Evolutionary conservation across 2,888 invertebrate genomes (phyloP).

Genomic region (Anthoptus insignis): DNA sequence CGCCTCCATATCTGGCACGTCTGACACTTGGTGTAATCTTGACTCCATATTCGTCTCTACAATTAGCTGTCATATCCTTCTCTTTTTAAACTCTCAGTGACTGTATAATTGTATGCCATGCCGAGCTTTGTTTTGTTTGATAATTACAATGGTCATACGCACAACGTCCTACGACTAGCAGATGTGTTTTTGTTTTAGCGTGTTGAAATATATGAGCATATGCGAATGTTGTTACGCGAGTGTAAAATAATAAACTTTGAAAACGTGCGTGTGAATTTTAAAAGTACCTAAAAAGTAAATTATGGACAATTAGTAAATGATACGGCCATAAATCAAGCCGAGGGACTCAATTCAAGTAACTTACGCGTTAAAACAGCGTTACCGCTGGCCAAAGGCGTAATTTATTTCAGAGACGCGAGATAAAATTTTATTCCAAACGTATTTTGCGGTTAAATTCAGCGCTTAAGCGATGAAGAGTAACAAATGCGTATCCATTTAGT

Average conservation of each 20-base stretch:
- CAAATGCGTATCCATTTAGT: constrained; percentile 38
- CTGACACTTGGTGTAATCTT: constrained; percentile 73
- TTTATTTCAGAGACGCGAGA: constrained; percentile 44
- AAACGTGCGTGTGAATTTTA: constrained; percentile 21
- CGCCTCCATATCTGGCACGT: constrained; percentile 66
- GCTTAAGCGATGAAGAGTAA: constrained; percentile 40
- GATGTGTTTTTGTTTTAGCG: constrained; percentile 30
- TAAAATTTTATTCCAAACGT: constrained; percentile 45
- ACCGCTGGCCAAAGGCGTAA: constrained; percentile 47
- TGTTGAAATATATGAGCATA: constrained; percentile 13
- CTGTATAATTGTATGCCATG: constrained; percentile 65
- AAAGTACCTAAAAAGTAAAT: constrained; percentile 35
- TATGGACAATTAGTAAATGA: constrained; percentile 48
- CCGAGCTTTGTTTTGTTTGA: constrained; percentile 49
- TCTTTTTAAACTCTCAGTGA: constrained; percentile 68
- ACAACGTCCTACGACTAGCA: constrained; percentile 23
- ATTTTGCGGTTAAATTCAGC: constrained; percentile 41
- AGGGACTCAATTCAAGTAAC: constrained; percentile 48
- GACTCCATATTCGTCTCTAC: constrained; percentile 72
- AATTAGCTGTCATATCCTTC: constrained; percentile 77
- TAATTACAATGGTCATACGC: constrained; percentile 26
- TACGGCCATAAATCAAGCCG: constrained; percentile 46
- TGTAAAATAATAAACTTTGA: constrained; percentile 16
- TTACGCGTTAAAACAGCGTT: constrained; percentile 48
- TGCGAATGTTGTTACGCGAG: constrained; percentile 14